Conservation (phyloP, 2,113 vertebrate species). For the Synodontis membranacea region DNA sequence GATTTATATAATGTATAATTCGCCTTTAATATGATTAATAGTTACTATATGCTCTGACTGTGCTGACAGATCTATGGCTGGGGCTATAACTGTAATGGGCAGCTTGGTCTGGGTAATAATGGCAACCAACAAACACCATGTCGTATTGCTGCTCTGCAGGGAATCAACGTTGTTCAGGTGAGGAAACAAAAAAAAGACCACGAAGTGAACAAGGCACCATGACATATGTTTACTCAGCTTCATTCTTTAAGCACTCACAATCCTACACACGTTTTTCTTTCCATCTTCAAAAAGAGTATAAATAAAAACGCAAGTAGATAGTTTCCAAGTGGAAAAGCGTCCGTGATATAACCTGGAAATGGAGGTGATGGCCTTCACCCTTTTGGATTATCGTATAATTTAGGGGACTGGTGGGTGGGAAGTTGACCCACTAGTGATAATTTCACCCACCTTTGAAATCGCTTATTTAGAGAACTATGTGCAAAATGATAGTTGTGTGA, state of each 20-base stretch:
- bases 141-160: slow-evolving; percentile 88
- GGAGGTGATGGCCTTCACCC: neutral
- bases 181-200: neutral
- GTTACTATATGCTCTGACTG: neutral
- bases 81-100: slow-evolving; percentile 98
- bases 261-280: neutral
- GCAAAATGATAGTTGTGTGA: neutral
- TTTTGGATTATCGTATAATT: neutral
- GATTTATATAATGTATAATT: neutral
- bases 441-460: neutral
- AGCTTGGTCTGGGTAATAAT: slow-evolving; percentile 92
- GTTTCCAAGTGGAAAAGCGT: neutral
- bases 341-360: neutral
- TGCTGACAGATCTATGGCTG: slow-evolving; percentile 86
- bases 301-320: neutral
- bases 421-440: no score
- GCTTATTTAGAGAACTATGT: neutral
- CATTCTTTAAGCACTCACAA: neutral
- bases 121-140: slow-evolving; percentile 95
- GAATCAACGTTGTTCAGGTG: slow-evolving; percentile 87
- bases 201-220: neutral
- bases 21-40: neutral
- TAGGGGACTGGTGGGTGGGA: neutral
- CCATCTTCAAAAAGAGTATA: neutral
- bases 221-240: neutral